phyloP scores from a whole-genome alignment of 1,140 invertebrate genomes.

The Drosophila oshimai region DNA sequence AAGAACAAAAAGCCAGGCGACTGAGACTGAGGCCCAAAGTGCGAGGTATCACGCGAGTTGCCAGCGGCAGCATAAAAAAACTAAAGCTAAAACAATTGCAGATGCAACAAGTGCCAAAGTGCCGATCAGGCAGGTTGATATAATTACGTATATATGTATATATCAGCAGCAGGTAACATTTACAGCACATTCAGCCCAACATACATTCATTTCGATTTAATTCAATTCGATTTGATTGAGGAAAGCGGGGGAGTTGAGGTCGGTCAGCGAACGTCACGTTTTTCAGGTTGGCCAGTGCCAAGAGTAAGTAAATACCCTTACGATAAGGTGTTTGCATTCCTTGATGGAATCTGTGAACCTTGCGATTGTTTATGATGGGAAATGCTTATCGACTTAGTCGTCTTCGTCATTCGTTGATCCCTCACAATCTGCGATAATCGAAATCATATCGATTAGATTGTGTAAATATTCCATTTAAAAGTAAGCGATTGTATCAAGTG shows the following conservation, averaged over 20 bases:
- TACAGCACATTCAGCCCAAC: too few species aligned
- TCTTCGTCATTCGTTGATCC: background rate
- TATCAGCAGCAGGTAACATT: slow-evolving; percentile 20
- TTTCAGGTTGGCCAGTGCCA: slow-evolving; percentile 10
- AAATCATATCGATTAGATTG: slow-evolving; percentile 11
- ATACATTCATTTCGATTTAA: slow-evolving; percentile 11
- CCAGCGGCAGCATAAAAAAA: slow-evolving; percentile 60
- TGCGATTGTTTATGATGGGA: background rate
- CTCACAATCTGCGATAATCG: background rate
- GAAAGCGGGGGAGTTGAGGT: slow-evolving; percentile 16
- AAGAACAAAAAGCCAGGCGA: slow-evolving; percentile 19
- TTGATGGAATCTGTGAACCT: background rate
- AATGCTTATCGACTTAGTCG: background rate
- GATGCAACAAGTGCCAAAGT: slow-evolving; percentile 66
- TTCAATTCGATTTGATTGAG: background rate
- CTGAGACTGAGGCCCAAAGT: slow-evolving; percentile 53
- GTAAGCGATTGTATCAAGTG: background rate
- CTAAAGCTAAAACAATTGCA: slow-evolving; percentile 32
- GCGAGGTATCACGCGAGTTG: slow-evolving; percentile 66
- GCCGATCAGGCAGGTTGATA: slow-evolving; percentile 61
- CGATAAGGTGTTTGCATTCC: slow-evolving; percentile 1
- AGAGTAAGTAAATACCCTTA: background rate
- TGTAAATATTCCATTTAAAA: background rate
- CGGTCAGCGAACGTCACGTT: slow-evolving; percentile 50
- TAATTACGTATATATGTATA: slow-evolving; percentile 5